Base-by-base conservation (phyloP, 1,140 invertebrate genomes). In the Arion vulgaris region DNA sequence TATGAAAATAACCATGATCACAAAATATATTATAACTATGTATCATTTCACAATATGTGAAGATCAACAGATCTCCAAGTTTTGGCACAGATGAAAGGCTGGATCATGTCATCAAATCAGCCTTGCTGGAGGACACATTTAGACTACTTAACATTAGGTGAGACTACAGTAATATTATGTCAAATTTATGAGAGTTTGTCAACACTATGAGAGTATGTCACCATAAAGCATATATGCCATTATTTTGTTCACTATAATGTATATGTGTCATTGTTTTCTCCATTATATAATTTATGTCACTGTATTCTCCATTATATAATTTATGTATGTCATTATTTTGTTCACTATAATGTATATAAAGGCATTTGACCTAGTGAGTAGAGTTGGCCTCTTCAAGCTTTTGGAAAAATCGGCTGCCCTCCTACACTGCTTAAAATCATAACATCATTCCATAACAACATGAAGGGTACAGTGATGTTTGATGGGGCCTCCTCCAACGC, bases 31-130 rank as follows among this genome's bases (percentile, higher is more conserved):
- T 45, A 45, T 45, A 15, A 45, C 5, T 45, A 45, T 26, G 1
- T 41, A 2, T 73, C 36, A 76, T 53, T 53, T 23, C 5, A 28
- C 23, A 45, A n/a, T 66, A 15, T 39, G 0, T 34, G 15, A 83
- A 92, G 91, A 89, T 92, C 1, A 92, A 92, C 83, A 81, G 92
- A 82, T 92, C 91, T 57, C 92, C 92, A 15, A 92, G 91, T 85
- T 92, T 92, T 89, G 91, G 90, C 28, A 92, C 92, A 75, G 90
- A 91, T 88, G 90, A 93, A 81, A 87, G 88, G 66, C 87, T 92
- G 41, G 92, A 93, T 85, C 89, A 87, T 85, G 90, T 92, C 45
- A 92, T 93, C 23, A 93, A 93, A 76, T 92, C 90, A 74, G 87
- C 87, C 28, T 83, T 93, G 26, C 84, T 93, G 69, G 88, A 90